Conservation (phyloP, 2,888 invertebrate genomes). For the Xestoiulus laeticollis region DNA sequence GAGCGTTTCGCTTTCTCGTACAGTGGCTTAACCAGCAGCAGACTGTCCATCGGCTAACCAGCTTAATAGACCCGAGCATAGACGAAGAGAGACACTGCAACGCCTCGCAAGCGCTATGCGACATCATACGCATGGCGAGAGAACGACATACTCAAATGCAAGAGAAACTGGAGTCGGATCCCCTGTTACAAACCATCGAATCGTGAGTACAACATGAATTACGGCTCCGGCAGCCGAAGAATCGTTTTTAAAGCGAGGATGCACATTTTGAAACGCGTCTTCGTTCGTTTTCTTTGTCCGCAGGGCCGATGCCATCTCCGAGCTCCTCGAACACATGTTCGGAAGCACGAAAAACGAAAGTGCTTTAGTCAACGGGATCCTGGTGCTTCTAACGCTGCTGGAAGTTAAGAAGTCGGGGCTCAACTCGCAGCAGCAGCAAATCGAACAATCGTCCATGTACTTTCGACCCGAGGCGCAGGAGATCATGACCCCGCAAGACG, state of each 20-base stretch:
- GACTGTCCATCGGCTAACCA: constrained; percentile 82
- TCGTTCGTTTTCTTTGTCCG: constrained; percentile 23
- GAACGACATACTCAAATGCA: constrained; percentile 63
- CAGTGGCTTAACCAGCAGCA: constrained; percentile 92
- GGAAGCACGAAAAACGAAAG: constrained; percentile 69
- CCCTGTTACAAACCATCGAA: constrained; percentile 77
- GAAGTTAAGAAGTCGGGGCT: constrained; percentile 65
- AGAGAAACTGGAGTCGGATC: constrained; percentile 74
- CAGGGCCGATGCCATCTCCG: constrained; percentile 73
- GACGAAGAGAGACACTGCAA: constrained; percentile 83
- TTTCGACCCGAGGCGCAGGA: constrained; percentile 63
- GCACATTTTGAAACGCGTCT: neutral
- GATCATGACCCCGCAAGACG: constrained; percentile 62
- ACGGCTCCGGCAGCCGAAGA: no score
- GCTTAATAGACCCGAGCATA: constrained; percentile 72
- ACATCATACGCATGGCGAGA: constrained; percentile 78
- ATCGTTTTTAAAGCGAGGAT: no score
- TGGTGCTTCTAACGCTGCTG: constrained; percentile 79
- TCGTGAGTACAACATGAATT: constrained; percentile 69
- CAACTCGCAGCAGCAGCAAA: constrained; percentile 49
- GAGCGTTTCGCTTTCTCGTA: constrained; percentile 56
- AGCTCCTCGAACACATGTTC: constrained; percentile 80
- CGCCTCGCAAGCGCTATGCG: constrained; percentile 87
- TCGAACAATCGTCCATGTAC: constrained; percentile 56
- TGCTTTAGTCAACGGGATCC: constrained; percentile 81